These are phyloP conservation scores for Crematogaster levior DNA, from an alignment of 2,888 invertebrate species.

Conservation along the genomic window DNA sequence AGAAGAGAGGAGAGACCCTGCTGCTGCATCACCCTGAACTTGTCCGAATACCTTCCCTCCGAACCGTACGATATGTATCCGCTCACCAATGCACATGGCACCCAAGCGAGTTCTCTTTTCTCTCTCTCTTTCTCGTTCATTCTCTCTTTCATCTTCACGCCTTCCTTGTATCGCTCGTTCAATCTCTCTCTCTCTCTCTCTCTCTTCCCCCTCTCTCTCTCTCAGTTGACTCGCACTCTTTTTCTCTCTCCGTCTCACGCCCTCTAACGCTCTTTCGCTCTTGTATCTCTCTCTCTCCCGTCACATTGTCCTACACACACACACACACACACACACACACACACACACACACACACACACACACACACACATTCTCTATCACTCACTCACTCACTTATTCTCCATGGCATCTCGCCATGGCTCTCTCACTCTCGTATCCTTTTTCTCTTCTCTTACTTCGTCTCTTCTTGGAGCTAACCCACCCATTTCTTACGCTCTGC, in stretches of 20 bases:
- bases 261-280: too few relatives aligned
- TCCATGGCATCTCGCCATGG: not conserved
- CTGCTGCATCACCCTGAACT: conserved; percentile 81
- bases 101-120: conserved; percentile 70
- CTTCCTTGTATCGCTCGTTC: conserved; percentile 49
- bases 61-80: conserved; percentile 76
- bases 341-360: too few relatives aligned
- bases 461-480: conserved; percentile 78
- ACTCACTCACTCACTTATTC: not conserved
- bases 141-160: conserved; percentile 56
- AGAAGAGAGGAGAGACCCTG: conserved; percentile 69
- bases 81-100: conserved; percentile 82
- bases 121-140: conserved; percentile 66
- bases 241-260: too few relatives aligned
- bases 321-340: too few relatives aligned
- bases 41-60: conserved; percentile 81
- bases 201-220: too few relatives aligned
- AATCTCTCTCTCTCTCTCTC: conserved; percentile 43
- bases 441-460: conserved; percentile 56
- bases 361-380: too few relatives aligned
- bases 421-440: conserved; percentile 50
- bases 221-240: too few relatives aligned
- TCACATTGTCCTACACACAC: too few relatives aligned
- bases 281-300: too few relatives aligned
- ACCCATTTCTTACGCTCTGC: conserved; percentile 82